A percentile compares a stretch with the other conserved stretches of the same genome.
Conservation (phyloP, 1,140 invertebrate species). For the Archivesica marissinica region DNA sequence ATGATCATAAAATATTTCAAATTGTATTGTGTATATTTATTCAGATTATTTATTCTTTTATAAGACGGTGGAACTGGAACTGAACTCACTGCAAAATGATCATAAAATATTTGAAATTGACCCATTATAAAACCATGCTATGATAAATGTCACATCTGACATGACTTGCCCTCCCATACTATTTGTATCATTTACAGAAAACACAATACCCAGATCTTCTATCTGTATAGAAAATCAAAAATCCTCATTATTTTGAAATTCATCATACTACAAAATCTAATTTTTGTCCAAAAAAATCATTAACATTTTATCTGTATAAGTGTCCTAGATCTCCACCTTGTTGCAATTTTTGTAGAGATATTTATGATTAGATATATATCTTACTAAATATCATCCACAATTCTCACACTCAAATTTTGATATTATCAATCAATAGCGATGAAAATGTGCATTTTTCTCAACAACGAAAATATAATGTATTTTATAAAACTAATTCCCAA, state of each 20-base stretch:
- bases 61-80: too few species aligned
- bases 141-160: neutral
- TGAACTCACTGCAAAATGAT: too few species aligned
- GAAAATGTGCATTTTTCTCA: too few species aligned
- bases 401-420: neutral
- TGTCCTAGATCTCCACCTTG: slow-evolving; percentile 48
- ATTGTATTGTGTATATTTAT: too few species aligned
- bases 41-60: too few species aligned
- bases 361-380: slow-evolving; percentile 13
- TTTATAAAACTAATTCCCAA: too few species aligned
- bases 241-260: neutral
- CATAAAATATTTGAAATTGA: neutral
- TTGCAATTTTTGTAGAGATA: slow-evolving; percentile 21
- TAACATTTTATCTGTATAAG: slow-evolving; percentile 35
- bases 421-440: too few species aligned
- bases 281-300: slow-evolving; percentile 9
- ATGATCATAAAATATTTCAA: too few species aligned
- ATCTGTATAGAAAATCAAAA: neutral
- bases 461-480: too few species aligned
- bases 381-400: neutral
- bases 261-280: neutral
- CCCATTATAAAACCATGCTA: neutral
- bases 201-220: neutral
- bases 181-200: neutral
- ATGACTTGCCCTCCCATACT: neutral